phyloP scores from a whole-genome alignment of 2,797 vertebrate species.

The Buceros bicornis region DNA sequence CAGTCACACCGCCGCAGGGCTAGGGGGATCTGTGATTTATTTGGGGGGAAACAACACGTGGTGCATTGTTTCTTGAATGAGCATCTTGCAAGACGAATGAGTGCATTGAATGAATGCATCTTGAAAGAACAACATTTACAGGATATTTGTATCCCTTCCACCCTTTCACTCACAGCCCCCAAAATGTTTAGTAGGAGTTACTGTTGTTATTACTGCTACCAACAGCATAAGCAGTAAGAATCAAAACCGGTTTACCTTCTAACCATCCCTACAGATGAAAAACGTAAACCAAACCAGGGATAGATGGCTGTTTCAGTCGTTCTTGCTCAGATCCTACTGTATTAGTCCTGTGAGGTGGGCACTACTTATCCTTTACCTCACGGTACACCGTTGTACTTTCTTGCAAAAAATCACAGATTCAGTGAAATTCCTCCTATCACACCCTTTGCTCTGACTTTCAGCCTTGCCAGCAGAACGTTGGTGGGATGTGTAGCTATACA shows the following conservation, averaged over 20 bases:
- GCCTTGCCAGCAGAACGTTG: not conserved
- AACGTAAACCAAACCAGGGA: not conserved
- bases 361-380: not conserved
- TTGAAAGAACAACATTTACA: not conserved
- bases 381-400: not conserved
- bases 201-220: not conserved
- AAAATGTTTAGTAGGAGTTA: not conserved
- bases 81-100: no score
- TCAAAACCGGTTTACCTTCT: not conserved
- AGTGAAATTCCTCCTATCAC: not conserved
- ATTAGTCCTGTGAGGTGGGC: not conserved
- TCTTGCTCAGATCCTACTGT: not conserved
- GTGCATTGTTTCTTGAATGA: no score
- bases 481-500: accelerated
- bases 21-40: not conserved
- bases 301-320: not conserved
- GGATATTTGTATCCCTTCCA: not conserved
- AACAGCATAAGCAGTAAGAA: not conserved
- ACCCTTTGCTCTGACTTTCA: not conserved
- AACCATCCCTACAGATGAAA: not conserved
- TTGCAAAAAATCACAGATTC: not conserved
- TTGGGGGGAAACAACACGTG: not conserved
- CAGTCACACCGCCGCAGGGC: not conserved
- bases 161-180: not conserved
- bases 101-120: not conserved